A percentile compares a stretch with the other conserved stretches of the same genome.
phyloP scores from a whole-genome alignment of 2,797 vertebrate species.

The Acestrorhynchus altus region DNA sequence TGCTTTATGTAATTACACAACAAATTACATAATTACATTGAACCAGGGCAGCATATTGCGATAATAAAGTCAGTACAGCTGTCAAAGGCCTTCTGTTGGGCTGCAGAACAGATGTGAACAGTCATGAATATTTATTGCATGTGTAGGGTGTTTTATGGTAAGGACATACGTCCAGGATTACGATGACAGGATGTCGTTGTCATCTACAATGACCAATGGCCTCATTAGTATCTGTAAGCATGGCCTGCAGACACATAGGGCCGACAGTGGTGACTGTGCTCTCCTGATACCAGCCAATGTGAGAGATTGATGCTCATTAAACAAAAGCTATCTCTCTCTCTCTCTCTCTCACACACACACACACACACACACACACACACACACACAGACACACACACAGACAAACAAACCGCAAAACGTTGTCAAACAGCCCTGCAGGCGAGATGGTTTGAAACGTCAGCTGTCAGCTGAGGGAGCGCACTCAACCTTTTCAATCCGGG shows the following conservation, averaged over 20 bases:
- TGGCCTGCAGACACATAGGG: background rate
- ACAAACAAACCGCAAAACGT: constrained; percentile 15
- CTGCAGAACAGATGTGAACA: constrained; percentile 14
- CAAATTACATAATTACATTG: too few species aligned
- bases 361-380: constrained; percentile 47
- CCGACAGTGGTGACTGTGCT: constrained; percentile 7
- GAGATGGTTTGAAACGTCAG: background rate
- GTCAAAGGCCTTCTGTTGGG: background rate
- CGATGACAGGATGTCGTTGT: constrained; percentile 20
- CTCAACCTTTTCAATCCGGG: constrained; percentile 50
- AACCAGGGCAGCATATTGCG: too few species aligned
- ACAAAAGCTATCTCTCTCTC: constrained; percentile 7
- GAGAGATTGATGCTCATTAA: constrained; percentile 30
- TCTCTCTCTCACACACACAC: background rate
- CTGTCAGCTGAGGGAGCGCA: constrained; percentile 17
- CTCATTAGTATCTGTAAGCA: constrained; percentile 37
- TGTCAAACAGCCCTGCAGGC: background rate
- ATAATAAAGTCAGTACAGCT: background rate
- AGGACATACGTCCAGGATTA: constrained; percentile 9
- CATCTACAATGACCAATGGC: constrained; percentile 31
- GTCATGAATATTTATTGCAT: constrained; percentile 25
- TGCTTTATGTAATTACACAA: too few species aligned
- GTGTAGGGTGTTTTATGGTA: constrained; percentile 4
- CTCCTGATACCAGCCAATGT: background rate
- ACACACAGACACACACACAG: constrained; percentile 50